Conservation (phyloP, 2,797 vertebrate genomes). For the Tapirus indicus region DNA sequence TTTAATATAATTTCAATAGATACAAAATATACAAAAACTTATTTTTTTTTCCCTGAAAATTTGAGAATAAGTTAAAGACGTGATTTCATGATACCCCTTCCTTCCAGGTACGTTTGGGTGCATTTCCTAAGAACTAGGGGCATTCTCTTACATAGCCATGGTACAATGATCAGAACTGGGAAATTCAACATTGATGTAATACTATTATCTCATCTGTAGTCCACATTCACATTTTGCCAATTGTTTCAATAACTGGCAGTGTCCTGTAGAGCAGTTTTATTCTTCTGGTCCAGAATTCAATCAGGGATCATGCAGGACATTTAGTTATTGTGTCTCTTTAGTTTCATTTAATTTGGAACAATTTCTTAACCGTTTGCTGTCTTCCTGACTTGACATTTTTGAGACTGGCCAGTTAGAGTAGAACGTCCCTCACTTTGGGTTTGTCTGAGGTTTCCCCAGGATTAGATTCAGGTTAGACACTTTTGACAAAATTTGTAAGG, state of each 20-base stretch:
- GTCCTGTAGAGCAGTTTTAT: neutral
- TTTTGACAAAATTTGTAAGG: neutral
- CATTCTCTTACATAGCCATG: neutral
- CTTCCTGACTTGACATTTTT: neutral
- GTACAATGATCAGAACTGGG: neutral
- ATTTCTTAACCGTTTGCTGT: neutral
- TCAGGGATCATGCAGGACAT: neutral
- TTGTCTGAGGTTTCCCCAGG: neutral
- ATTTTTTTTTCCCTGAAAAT: neutral
- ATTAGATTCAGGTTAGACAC: neutral
- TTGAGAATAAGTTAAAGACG: constrained; percentile 7
- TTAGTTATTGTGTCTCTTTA: neutral
- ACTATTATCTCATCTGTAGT: neutral
- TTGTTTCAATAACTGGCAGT: neutral
- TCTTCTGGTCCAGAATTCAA: neutral
- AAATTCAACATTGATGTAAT: neutral
- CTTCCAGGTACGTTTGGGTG: neutral
- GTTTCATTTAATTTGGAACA: neutral
- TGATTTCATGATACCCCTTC: neutral
- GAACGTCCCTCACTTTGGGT: neutral
- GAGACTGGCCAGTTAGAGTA: neutral
- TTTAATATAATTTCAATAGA: constrained; percentile 29
- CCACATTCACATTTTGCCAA: neutral
- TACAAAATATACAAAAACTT: neutral
- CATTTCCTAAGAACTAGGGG: neutral